Evolutionary conservation across 1,140 invertebrate genomes (phyloP).

Genomic region (Drosophila ohnishii): DNA sequence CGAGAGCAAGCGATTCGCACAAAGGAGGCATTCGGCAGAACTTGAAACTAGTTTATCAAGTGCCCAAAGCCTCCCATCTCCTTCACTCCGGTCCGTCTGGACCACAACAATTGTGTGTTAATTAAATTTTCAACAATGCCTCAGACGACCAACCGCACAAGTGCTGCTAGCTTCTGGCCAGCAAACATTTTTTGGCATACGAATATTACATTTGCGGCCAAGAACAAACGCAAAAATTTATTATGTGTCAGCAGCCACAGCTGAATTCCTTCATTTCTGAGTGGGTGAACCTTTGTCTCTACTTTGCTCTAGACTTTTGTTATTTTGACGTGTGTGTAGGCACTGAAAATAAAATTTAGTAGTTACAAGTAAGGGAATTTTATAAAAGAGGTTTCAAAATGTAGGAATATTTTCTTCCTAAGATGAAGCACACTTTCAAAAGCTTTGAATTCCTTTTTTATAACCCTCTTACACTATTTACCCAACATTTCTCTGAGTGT

Average conservation of each 20-base stretch:
- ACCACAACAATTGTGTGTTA: constrained; percentile 66
- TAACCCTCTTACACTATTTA: neutral
- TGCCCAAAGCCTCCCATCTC: neutral
- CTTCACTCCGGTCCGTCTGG: constrained; percentile 24
- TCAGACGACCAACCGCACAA: constrained; percentile 24
- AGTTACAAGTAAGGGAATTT: neutral
- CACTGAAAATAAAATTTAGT: neutral
- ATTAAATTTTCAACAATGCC: constrained; percentile 71
- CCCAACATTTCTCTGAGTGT: neutral
- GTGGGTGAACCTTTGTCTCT: constrained; percentile 21
- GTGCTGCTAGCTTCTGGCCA: constrained; percentile 14
- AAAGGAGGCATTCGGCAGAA: constrained; percentile 26
- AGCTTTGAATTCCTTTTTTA: no score
- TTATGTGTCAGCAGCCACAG: constrained; percentile 65
- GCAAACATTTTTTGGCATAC: constrained; percentile 37
- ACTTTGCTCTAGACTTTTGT: neutral
- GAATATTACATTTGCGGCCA: constrained; percentile 54
- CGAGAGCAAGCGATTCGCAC: constrained; percentile 24
- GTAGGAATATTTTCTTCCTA: no score
- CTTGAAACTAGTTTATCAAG: constrained; percentile 61
- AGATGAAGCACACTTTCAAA: no score
- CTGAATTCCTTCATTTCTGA: constrained; percentile 33
- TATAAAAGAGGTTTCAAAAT: no score
- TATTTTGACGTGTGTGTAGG: constrained; percentile 5
- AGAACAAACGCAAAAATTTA: constrained; percentile 68